These are phyloP conservation scores for Syngnathoides biaculeatus DNA, from an alignment of 2,113 vertebrate species.

Conservation along the genomic window DNA sequence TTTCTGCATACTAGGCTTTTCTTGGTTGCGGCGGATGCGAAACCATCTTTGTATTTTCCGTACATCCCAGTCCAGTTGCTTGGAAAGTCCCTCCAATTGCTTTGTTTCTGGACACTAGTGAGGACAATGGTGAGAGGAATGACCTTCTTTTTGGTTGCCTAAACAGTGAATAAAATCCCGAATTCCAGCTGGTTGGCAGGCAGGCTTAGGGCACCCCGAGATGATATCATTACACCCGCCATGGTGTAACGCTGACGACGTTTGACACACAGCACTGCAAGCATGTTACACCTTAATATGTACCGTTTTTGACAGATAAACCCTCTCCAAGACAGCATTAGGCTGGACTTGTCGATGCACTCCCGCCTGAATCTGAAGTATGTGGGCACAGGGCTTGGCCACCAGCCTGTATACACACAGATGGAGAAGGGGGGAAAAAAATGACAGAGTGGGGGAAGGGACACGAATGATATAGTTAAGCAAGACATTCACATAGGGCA, in stretches of 20 bases:
- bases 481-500: conserved; percentile 21
- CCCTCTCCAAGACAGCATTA: conserved; percentile 88
- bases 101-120: conserved; percentile 82
- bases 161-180: neutral
- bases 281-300: conserved; percentile 11
- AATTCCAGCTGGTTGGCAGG: neutral
- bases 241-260: neutral
- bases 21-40: conserved; percentile 87
- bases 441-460: conserved; percentile 16
- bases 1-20: conserved; percentile 83
- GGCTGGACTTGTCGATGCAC: conserved; percentile 80
- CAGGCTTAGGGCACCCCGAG: neutral
- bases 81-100: conserved; percentile 87
- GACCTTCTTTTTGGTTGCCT: conserved; percentile 5
- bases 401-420: conserved; percentile 80
- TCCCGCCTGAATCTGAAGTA: conserved; percentile 82
- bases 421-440: conserved; percentile 11
- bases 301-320: conserved; percentile 90
- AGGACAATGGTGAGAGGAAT: conserved; percentile 6
- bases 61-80: conserved; percentile 93
- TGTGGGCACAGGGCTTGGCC: conserved; percentile 87
- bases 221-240: conserved; percentile 11
- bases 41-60: conserved; percentile 94
- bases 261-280: conserved; percentile 26
- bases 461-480: conserved; percentile 34